Conservation (phyloP, 2,888 invertebrate species). For the Fragum sueziense region DNA sequence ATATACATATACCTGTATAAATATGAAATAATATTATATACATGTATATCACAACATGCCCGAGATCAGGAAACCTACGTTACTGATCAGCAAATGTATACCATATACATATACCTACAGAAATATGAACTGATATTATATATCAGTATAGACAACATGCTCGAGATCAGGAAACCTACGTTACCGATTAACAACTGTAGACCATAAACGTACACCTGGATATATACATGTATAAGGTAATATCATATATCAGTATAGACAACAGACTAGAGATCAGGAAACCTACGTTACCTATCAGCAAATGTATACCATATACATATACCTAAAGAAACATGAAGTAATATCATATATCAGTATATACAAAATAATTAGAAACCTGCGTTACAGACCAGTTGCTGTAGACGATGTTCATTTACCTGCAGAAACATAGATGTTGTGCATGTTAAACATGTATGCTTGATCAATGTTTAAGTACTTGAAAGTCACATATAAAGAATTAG, state of each 20-base stretch:
- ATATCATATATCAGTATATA: constrained; percentile 33
- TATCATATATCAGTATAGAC: constrained; percentile 59
- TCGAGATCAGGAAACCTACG: constrained; percentile 60
- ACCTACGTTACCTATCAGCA: constrained; percentile 58
- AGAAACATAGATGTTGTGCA: too few relatives aligned
- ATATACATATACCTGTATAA: constrained; percentile 64
- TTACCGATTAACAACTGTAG: constrained; percentile 60
- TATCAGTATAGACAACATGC: constrained; percentile 56
- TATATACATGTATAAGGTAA: too few relatives aligned
- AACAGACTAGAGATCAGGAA: constrained; percentile 62
- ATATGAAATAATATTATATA: too few relatives aligned
- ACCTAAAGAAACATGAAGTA: constrained; percentile 22
- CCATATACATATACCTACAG: too few relatives aligned
- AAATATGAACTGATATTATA: too few relatives aligned
- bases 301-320: constrained; percentile 71
- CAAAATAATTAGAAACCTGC: constrained; percentile 60
- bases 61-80: too few relatives aligned
- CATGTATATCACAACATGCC: constrained; percentile 61
- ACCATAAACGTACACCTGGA: constrained; percentile 67
- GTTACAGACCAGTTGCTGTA: constrained; percentile 67
- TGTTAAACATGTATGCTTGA: too few relatives aligned
- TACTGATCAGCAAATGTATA: too few relatives aligned
- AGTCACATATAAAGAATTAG: too few relatives aligned
- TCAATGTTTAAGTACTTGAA: too few relatives aligned
- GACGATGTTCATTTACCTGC: too few relatives aligned